phyloP scores from a whole-genome alignment of 2,113 vertebrate genomes.

The Clinocottus analis region DNA sequence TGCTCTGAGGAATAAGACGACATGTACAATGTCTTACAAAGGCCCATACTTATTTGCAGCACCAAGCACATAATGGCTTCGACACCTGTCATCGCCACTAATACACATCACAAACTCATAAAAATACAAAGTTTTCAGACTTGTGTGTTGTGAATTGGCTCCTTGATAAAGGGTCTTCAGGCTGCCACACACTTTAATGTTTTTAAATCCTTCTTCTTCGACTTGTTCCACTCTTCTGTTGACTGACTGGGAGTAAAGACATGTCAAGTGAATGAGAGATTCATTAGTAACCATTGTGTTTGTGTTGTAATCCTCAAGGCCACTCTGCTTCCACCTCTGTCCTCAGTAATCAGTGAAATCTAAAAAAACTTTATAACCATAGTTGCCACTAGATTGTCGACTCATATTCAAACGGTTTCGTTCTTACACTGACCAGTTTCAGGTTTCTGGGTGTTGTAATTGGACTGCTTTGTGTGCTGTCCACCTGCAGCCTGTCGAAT shows the following conservation, averaged over 20 bases:
- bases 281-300: slow-evolving; percentile 41
- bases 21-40: not conserved
- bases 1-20: not conserved
- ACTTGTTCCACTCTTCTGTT: slow-evolving; percentile 14
- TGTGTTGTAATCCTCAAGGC: slow-evolving; percentile 1
- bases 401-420: slow-evolving; percentile 84
- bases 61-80: not conserved
- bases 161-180: not conserved
- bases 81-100: not conserved
- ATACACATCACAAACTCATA: not conserved
- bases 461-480: slow-evolving; percentile 85
- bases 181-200: not conserved
- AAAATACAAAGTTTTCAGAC: not conserved
- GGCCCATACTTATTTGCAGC: not conserved
- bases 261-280: slow-evolving; percentile 6
- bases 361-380: not conserved
- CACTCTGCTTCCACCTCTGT: not conserved
- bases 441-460: not conserved
- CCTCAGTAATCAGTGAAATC: slow-evolving; percentile 4
- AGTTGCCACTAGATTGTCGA: slow-evolving; percentile 82
- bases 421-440: slow-evolving; percentile 80
- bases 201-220: slow-evolving; percentile 8
- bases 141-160: not conserved
- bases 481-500: slow-evolving; percentile 84
- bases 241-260: not conserved